These are phyloP conservation scores for Tortricodes alternella DNA, from an alignment of 2,888 invertebrate species.

Conservation along the genomic window DNA sequence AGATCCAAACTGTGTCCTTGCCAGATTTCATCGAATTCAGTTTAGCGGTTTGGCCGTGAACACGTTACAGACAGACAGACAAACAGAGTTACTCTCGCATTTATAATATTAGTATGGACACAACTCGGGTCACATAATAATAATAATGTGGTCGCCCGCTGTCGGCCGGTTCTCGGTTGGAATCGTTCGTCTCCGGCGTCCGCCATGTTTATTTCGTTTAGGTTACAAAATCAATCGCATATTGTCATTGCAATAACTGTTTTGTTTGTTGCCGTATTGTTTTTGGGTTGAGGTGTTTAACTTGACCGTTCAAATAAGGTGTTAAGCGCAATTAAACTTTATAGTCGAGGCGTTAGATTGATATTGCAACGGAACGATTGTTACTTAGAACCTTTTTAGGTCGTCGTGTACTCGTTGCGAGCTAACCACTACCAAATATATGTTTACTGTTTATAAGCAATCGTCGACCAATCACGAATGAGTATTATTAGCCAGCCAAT, in stretches of 20 bases:
- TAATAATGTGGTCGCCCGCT: not conserved
- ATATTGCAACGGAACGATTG: not conserved
- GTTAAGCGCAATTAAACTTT: not conserved
- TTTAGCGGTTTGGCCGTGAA: too few species aligned
- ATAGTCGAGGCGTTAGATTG: not conserved
- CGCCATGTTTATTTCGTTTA: not conserved
- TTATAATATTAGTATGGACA: too few species aligned
- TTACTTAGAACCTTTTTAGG: not conserved
- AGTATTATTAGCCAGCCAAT: not conserved
- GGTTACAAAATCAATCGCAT: not conserved
- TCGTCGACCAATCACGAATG: not conserved
- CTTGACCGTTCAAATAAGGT: not conserved
- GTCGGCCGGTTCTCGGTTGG: not conserved
- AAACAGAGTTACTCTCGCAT: too few species aligned
- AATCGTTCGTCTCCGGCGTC: not conserved
- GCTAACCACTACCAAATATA: slow-evolving; percentile 11
- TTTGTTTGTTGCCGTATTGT: not conserved
- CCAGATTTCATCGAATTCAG: too few species aligned
- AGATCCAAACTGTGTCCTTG: too few species aligned
- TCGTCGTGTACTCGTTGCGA: not conserved
- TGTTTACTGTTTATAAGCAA: not conserved
- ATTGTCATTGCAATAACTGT: slow-evolving; percentile 6
- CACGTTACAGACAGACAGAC: too few species aligned
- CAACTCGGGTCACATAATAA: too few species aligned
- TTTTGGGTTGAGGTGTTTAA: slow-evolving; percentile 4